Evolutionary conservation across 2,888 invertebrate genomes (phyloP).

Genomic region (Hermaeophaga mercurialis): DNA sequence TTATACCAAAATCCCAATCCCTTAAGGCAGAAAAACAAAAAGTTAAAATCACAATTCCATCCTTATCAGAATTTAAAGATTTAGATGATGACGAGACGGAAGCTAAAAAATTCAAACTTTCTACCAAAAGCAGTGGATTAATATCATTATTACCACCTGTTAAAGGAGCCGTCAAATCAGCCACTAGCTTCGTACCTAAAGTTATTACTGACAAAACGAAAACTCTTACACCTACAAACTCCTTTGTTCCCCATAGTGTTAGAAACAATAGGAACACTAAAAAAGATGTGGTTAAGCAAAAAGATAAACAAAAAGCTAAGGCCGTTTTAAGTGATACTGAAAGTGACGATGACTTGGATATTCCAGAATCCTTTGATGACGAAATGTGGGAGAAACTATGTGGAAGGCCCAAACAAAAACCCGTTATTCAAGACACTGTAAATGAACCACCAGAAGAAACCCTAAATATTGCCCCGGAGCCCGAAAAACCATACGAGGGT

Average conservation of each 20-base stretch:
- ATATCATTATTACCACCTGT: slow-evolving; percentile 48
- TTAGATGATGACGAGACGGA: slow-evolving; percentile 39
- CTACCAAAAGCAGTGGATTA: slow-evolving; percentile 44
- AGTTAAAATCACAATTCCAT: slow-evolving; percentile 48
- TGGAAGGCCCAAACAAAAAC: slow-evolving; percentile 56
- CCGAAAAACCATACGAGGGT: slow-evolving; percentile 57
- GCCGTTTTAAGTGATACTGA: slow-evolving; percentile 42
- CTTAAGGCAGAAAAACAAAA: slow-evolving; percentile 42
- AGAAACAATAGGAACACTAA: slow-evolving; percentile 36
- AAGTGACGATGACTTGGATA: slow-evolving; percentile 49
- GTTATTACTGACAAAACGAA: slow-evolving; percentile 37
- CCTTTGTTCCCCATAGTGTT: slow-evolving; percentile 30
- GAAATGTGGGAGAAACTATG: slow-evolving; percentile 60
- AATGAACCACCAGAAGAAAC: slow-evolving; percentile 55
- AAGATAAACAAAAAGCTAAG: slow-evolving; percentile 22
- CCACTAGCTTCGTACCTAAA: slow-evolving; percentile 46
- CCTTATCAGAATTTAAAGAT: slow-evolving; percentile 45
- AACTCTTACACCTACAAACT: slow-evolving; percentile 7
- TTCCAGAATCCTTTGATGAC: slow-evolving; percentile 56
- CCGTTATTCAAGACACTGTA: slow-evolving; percentile 58
- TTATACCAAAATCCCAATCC: slow-evolving; percentile 45
- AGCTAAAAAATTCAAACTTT: slow-evolving; percentile 40
- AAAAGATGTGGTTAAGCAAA: slow-evolving; percentile 29
- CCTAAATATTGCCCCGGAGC: slow-evolving; percentile 58
- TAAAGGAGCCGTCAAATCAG: slow-evolving; percentile 41